Conservation (phyloP, 2,888 invertebrate species). For the Sussaba pulchella region DNA sequence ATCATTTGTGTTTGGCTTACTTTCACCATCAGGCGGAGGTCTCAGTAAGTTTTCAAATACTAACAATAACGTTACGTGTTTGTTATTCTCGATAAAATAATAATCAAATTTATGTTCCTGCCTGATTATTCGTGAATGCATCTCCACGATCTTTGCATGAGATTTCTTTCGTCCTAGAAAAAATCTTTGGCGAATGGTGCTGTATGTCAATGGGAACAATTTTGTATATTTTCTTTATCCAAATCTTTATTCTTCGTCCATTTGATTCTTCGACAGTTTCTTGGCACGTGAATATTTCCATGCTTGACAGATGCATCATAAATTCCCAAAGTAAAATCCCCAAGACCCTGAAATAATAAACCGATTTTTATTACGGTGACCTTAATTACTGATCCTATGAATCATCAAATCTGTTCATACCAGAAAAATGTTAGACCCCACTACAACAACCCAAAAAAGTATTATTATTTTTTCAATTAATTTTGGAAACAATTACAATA, state of each 20-base stretch:
- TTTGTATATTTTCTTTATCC: not conserved
- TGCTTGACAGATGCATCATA: too few relatives aligned
- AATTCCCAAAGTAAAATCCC: too few relatives aligned
- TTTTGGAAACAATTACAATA: too few relatives aligned
- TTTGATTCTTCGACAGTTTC: not conserved
- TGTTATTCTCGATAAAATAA: slow-evolving; percentile 42
- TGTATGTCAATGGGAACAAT: slow-evolving; percentile 5
- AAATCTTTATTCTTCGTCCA: not conserved
- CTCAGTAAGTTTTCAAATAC: slow-evolving; percentile 79
- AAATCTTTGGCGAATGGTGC: not conserved
- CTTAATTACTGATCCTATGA: too few relatives aligned
- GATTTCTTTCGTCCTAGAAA: slow-evolving; percentile 3
- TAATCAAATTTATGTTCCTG: slow-evolving; percentile 41
- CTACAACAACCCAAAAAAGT: too few relatives aligned
- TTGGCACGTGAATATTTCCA: too few relatives aligned
- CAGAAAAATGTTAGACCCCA: too few relatives aligned
- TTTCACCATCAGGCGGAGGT: slow-evolving; percentile 81
- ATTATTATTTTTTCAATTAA: too few relatives aligned
- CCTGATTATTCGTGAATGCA: slow-evolving; percentile 46
- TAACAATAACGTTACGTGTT: slow-evolving; percentile 65
- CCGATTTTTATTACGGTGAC: not conserved
- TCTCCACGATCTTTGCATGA: slow-evolving; percentile 38
- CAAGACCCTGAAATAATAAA: not conserved
- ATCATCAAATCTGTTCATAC: too few relatives aligned
- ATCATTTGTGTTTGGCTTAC: slow-evolving; percentile 79